Conservation (phyloP, 2,113 vertebrate species). For the Xerus inauris region DNA sequence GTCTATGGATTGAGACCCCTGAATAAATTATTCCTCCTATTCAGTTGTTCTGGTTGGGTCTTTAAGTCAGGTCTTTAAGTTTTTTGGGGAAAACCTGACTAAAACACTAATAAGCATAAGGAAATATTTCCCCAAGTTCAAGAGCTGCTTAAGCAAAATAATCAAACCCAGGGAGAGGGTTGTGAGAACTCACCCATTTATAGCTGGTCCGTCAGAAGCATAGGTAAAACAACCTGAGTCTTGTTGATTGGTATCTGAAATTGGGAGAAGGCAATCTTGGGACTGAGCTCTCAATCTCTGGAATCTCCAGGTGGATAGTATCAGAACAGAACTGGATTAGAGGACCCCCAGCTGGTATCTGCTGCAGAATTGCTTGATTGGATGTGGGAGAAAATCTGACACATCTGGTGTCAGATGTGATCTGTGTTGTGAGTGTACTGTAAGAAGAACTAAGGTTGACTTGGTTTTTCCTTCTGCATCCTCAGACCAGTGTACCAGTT, state of each 20-base stretch:
- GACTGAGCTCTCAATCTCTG: too few species aligned
- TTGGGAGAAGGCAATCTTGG: neutral
- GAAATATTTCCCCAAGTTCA: neutral
- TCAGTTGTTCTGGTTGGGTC: too few species aligned
- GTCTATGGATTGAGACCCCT: too few species aligned
- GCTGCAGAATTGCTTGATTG: neutral
- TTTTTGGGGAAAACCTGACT: too few species aligned
- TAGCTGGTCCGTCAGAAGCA: neutral
- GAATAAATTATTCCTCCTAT: too few species aligned
- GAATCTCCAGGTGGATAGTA: neutral
- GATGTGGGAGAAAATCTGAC: neutral
- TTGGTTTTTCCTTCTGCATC: neutral
- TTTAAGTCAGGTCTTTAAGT: too few species aligned
- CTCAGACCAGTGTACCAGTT: neutral
- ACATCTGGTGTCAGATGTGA: neutral
- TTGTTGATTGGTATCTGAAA: neutral
- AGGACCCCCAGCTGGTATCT: neutral
- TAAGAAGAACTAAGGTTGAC: neutral
- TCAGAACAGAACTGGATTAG: too few species aligned
- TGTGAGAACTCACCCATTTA: neutral
- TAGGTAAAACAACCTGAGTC: neutral
- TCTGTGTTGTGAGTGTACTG: too few species aligned
- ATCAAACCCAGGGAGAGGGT: neutral
- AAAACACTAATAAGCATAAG: too few species aligned
- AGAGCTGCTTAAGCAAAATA: neutral